Percentiles rank a stretch among this genome's conserved stretches.
These are phyloP conservation scores for Tenodera sinensis DNA, from an alignment of 2,888 invertebrate species.

Conservation along the genomic window DNA sequence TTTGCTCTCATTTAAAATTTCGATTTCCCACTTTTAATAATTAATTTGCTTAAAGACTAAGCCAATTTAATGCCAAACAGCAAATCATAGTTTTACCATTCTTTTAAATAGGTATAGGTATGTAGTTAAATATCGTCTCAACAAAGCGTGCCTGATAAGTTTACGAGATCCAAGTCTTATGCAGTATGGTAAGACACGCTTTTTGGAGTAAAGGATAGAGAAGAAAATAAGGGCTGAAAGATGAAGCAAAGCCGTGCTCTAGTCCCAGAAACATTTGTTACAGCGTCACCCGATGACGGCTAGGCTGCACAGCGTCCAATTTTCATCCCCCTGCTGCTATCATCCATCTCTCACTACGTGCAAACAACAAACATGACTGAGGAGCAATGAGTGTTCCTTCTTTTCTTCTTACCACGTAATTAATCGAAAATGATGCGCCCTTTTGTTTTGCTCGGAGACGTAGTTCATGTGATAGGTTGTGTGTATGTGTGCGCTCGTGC, in stretches of 20 bases:
- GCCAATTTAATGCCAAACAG: no score
- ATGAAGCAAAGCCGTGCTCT: not conserved
- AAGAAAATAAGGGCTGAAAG: not conserved
- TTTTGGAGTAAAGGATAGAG: not conserved
- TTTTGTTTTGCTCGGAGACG: no score
- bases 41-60: no score
- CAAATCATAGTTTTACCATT: no score
- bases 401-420: no score
- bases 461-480: no score
- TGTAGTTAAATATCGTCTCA: no score
- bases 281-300: constrained; percentile 13
- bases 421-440: no score
- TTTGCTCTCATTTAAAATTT: no score
- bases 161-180: not conserved
- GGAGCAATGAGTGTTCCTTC: not conserved
- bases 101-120: no score
- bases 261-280: constrained; percentile 23
- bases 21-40: no score
- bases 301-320: not conserved
- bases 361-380: not conserved
- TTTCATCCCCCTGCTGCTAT: not conserved
- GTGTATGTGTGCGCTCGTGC: not conserved
- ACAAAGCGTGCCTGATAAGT: no score
- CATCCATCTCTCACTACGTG: not conserved
- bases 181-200: not conserved